Conservation (phyloP, 2,797 vertebrate species). For the Pipistrellus pygmaeus region DNA sequence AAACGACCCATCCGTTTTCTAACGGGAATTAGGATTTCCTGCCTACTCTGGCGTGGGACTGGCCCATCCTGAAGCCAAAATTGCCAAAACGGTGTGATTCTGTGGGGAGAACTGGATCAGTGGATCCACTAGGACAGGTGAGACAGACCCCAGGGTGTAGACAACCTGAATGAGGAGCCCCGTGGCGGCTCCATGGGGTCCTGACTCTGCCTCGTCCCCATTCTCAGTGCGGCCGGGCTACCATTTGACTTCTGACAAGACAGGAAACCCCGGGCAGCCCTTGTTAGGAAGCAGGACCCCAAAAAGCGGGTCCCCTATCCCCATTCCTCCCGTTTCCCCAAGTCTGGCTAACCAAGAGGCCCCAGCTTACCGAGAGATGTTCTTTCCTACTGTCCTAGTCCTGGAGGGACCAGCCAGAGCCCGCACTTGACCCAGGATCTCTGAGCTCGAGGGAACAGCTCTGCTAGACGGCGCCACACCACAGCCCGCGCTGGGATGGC, state of each 20-base stretch:
- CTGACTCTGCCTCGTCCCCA: not conserved
- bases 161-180: not conserved
- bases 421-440: not conserved
- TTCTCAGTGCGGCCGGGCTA: not conserved
- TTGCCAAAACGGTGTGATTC: not conserved
- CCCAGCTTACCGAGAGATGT: not conserved
- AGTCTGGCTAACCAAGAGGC: not conserved
- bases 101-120: not conserved
- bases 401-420: not conserved
- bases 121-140: not conserved
- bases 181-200: not conserved
- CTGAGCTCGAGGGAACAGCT: not conserved
- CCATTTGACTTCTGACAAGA: not conserved
- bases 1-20: not conserved
- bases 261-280: not conserved
- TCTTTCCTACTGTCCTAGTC: not conserved
- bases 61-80: not conserved
- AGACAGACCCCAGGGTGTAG: not conserved
- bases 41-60: not conserved
- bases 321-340: not conserved
- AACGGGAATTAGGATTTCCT: constrained; percentile 40
- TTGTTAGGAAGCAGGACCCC: not conserved
- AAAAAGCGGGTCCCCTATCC: not conserved
- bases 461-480: no score
- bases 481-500: not conserved